A percentile compares a stretch with the other conserved stretches of the same genome.
Conservation (phyloP, 2,113 vertebrate genomes). For the Nesogale talazaci region DNA sequence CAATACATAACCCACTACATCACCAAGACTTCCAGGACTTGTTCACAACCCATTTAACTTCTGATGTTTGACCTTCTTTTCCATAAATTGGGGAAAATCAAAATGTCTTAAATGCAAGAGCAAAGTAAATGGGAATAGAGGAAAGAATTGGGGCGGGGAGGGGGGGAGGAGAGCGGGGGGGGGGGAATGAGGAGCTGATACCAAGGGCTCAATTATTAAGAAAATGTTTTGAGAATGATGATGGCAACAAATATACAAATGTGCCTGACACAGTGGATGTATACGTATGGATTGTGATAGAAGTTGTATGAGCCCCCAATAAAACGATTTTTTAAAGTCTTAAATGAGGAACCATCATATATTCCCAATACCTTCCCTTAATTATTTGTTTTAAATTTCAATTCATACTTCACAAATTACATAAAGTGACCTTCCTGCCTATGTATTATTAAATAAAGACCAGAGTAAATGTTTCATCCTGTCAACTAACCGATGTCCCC, state of each 20-base stretch:
- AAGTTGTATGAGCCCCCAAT: no score
- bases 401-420: constrained; percentile 85
- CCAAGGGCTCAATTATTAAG: no score
- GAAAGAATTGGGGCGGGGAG: no score
- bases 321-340: background rate
- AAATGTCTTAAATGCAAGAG: background rate
- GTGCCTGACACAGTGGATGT: no score
- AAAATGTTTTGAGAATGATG: no score
- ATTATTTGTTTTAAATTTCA: constrained; percentile 71
- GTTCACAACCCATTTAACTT: constrained; percentile 49
- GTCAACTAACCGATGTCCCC: constrained; percentile 88
- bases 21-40: background rate
- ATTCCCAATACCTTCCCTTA: constrained; percentile 53
- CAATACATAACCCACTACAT: no score
- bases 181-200: no score
- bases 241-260: no score
- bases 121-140: no score
- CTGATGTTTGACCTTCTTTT: constrained; percentile 20
- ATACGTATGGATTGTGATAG: no score
- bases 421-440: constrained; percentile 84
- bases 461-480: constrained; percentile 86
- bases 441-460: constrained; percentile 86
- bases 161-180: no score
- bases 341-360: background rate
- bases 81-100: background rate